Evolutionary conservation across 2,888 invertebrate genomes (phyloP).

Genomic region (Chrysolina oricalcia): DNA sequence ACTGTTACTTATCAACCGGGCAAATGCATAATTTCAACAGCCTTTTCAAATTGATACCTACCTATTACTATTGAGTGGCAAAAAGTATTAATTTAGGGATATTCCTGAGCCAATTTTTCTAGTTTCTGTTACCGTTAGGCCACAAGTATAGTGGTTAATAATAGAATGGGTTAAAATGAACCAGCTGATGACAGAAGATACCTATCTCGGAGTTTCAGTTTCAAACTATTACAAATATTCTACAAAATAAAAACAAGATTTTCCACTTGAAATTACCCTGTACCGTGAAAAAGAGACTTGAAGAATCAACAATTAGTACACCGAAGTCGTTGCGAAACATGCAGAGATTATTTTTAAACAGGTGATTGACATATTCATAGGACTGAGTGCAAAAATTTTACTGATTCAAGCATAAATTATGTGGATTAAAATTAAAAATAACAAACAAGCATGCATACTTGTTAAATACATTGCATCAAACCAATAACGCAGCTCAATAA

Average conservation of each 20-base stretch:
- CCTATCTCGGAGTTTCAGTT: no score
- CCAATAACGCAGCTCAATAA: slow-evolving; percentile 58
- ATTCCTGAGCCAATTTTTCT: background rate
- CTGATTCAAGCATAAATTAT: slow-evolving; percentile 38
- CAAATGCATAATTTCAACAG: background rate
- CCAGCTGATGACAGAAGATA: slow-evolving; percentile 50
- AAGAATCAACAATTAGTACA: background rate
- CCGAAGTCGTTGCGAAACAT: slow-evolving; percentile 45
- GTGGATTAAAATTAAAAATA: slow-evolving; percentile 42
- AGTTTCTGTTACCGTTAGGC: slow-evolving; percentile 32
- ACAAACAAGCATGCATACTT: slow-evolving; percentile 58
- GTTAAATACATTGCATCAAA: slow-evolving; percentile 55
- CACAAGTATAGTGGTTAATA: slow-evolving; percentile 37
- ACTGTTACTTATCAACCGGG: background rate
- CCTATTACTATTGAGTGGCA: background rate
- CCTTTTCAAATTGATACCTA: background rate
- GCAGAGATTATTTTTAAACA: slow-evolving; percentile 49
- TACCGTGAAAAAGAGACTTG: background rate
- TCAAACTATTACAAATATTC: slow-evolving; percentile 50
- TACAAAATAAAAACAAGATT: background rate
- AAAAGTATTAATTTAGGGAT: background rate
- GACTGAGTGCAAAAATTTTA: slow-evolving; percentile 45
- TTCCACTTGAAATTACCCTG: background rate
- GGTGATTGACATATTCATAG: slow-evolving; percentile 43
- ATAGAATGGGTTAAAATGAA: slow-evolving; percentile 43